Evolutionary conservation across 2,888 invertebrate species (phyloP), one percentile per base, ranked within the genome.

Genomic region (Onthophagus sagittarius): DNA sequence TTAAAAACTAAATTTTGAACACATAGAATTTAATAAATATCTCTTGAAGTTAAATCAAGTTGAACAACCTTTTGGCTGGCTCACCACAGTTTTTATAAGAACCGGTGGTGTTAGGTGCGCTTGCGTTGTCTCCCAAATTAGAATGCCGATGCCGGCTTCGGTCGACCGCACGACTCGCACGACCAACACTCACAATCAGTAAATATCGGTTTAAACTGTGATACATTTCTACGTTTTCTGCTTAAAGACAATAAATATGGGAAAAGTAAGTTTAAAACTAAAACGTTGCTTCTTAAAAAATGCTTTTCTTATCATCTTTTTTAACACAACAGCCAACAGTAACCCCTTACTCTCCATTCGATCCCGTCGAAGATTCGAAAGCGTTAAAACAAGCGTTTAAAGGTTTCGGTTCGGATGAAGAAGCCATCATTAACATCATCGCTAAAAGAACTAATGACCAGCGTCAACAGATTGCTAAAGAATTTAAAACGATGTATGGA

Each of bases 381-480:
- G 81, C 82, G 2, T 75, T 85, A 9, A 84, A 82, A 77, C 77
- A 80, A 73, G 85, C 85, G 11, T 84, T 85, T 74, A 84, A 83
- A 78, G 84, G 85, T 62, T 84, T 84, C 75, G 84, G 84, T 13
- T 81, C 92, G 0, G 90, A 93, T 81, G 92, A 93, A 80, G 88
- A 88, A 76, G 87, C 90, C 0, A 89, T 93, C 73, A 90, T 91
- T 71, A 87, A 89, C 76, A 88, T 93, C 15, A 85, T 93, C 15
- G 88, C 89, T 0, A 88, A 87, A 76, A 87, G 93, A 65, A 89
- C 88, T 71, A 91, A 91, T 79, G 85, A 84, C 1, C 93, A 93
- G 82, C 86, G 93, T 63, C 87, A 89, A 75, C 87, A 90, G 80
- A 91, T 94, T 75, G 87, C 89, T 31, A 90, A 92, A 82, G 87